phyloP scores from a whole-genome alignment of 1,140 invertebrate genomes.

The Drosophila pruinosa region DNA sequence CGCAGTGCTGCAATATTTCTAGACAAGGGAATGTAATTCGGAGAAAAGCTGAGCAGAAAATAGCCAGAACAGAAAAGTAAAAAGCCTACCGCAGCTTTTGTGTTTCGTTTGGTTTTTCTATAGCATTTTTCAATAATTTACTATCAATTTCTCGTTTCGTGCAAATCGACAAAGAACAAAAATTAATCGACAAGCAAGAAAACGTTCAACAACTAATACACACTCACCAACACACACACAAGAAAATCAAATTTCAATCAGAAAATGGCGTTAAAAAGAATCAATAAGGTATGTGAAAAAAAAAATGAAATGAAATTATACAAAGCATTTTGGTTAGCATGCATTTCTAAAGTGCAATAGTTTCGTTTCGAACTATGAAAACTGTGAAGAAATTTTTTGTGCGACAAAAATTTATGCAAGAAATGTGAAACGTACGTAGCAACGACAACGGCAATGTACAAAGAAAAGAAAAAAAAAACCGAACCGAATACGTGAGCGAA shows the following conservation, averaged over 20 bases:
- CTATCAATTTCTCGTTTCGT: slow-evolving; percentile 51
- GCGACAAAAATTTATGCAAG: slow-evolving; percentile 77
- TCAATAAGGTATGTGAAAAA: slow-evolving; percentile 93
- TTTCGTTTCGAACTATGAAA: slow-evolving; percentile 33
- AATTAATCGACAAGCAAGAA: slow-evolving; percentile 66
- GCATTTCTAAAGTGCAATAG: slow-evolving; percentile 33
- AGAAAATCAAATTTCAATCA: slow-evolving; percentile 83
- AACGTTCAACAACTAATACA: slow-evolving; percentile 64
- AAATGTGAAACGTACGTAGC: slow-evolving; percentile 82
- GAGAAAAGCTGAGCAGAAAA: slow-evolving; percentile 63
- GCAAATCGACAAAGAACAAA: slow-evolving; percentile 65
- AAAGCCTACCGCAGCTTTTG: slow-evolving; percentile 68
- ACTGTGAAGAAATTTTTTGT: slow-evolving; percentile 55
- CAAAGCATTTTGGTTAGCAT: slow-evolving; percentile 30
- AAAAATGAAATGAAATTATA: slow-evolving; percentile 49
- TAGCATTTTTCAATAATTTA: slow-evolving; percentile 48
- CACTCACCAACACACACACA: slow-evolving; percentile 70
- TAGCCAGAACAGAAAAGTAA: slow-evolving; percentile 48
- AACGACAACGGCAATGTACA: slow-evolving; percentile 55
- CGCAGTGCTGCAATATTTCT: slow-evolving; percentile 76
- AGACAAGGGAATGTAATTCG: slow-evolving; percentile 67
- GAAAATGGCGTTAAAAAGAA: slow-evolving; percentile 96
- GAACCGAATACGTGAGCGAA: slow-evolving; percentile 83
- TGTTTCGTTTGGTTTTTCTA: slow-evolving; percentile 71
- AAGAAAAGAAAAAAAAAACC: slow-evolving; percentile 56